These are phyloP conservation scores for Hymenopus coronatus DNA, from an alignment of 2,888 invertebrate genomes.

Conservation along the genomic window DNA sequence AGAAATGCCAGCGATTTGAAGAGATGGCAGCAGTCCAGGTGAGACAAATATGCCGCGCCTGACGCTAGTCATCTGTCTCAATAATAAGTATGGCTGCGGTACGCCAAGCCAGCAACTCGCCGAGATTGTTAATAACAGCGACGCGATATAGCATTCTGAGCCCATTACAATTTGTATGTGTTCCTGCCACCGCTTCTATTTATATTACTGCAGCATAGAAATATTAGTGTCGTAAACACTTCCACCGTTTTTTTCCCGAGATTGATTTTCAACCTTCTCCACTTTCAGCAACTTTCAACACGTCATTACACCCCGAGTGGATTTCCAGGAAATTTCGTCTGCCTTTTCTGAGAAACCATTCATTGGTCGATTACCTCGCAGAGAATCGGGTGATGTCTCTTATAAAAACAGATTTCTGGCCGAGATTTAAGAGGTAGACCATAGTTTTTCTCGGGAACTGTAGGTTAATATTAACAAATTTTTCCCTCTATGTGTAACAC, in stretches of 20 bases:
- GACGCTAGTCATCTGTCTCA: constrained; percentile 16
- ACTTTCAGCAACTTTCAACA: not conserved
- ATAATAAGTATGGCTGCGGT: constrained; percentile 17
- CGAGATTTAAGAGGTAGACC: no score
- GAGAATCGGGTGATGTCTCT: not conserved
- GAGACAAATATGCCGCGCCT: constrained; percentile 15
- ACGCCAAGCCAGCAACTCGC: not conserved
- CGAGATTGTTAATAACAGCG: not conserved
- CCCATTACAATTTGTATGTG: not conserved
- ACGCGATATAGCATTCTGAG: not conserved
- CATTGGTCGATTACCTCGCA: not conserved
- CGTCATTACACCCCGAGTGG: not conserved
- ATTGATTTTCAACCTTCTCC: not conserved
- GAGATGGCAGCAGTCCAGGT: constrained; percentile 7
- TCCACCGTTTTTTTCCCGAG: not conserved
- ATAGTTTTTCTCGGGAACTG: no score
- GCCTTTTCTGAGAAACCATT: not conserved
- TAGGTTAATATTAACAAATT: no score
- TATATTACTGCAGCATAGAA: not conserved
- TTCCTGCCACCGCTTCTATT: not conserved
- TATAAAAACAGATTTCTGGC: not conserved
- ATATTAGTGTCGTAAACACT: not conserved
- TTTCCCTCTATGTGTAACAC: no score
- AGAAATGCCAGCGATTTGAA: constrained; percentile 16
- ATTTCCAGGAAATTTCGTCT: not conserved